Base-by-base conservation (phyloP, 2,113 vertebrate species). In the Chitala chitala region DNA sequence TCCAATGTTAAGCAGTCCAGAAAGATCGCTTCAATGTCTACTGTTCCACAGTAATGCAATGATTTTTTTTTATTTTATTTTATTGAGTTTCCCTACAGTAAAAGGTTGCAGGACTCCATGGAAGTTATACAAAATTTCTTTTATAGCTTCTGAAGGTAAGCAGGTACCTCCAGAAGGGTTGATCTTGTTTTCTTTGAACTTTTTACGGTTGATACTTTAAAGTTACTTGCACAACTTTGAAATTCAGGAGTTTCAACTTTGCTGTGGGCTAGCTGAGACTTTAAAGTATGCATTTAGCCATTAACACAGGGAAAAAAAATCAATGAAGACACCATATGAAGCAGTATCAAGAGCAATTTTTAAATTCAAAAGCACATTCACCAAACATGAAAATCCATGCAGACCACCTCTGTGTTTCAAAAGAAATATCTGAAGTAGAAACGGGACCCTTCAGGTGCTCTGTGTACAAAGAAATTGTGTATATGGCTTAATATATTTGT, bases 241-340 rank as follows among this genome's bases (percentile, higher is more conserved):
- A 94, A 94, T 91, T 83, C 80, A 89, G 90, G 83, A 91, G 87
- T 89, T 90, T 91, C 90, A 87, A 89, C 87, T 91, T 94, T 83
- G 94, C 95, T 94, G 86, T 88, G 89, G 94, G 94, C 94, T 85
- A 93, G 85, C 48, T 77, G 86, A 85, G 87, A 85, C 90, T 94
- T 92, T 92, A 94, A 94, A 94, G 91, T 87, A 89, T 92, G 89
- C 92, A 89, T 90, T 93, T 92, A 91, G 85, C 84, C 84, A 88
- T 90, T 90, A 89, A 83, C 90, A 78, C 77, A 76, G 82, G 55
- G 59, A 48, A 53, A 74, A 84, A 91, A 95, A 95, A 98, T 97
- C 93, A 92, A 95, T 98, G 87, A 77, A 86, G 88, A 89, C 86
- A 87, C 72, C 46, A 48, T 53, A 46, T 73, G 72, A 74, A 68